These are phyloP conservation scores for Andricus quercusramuli DNA, from an alignment of 2,888 invertebrate genomes.

Conservation along the genomic window DNA sequence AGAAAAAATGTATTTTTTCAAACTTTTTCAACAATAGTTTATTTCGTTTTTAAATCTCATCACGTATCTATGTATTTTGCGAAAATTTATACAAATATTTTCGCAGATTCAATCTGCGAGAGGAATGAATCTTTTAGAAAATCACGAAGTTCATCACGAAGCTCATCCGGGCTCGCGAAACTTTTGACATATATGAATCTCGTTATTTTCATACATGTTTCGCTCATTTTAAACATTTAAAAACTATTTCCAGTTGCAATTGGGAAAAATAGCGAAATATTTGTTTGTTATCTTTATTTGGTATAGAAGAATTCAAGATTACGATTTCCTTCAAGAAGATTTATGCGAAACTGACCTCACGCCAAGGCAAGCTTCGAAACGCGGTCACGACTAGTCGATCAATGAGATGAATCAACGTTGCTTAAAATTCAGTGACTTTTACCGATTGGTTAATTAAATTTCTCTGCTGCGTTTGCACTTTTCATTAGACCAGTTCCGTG, in stretches of 20 bases:
- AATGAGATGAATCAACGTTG: conserved; percentile 20
- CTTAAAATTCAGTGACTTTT: conserved; percentile 33
- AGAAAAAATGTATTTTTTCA: too few species aligned
- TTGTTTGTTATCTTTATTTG: background rate
- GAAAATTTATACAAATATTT: too few species aligned
- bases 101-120: background rate
- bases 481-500: conserved; percentile 11
- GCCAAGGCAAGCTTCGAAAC: conserved; percentile 53
- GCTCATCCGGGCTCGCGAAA: background rate
- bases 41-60: too few species aligned
- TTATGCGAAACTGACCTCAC: conserved; percentile 49
- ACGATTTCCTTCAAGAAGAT: conserved; percentile 27
- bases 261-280: background rate
- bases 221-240: too few species aligned
- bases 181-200: background rate
- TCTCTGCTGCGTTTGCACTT: conserved; percentile 2
- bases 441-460: conserved; percentile 26
- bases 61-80: too few species aligned
- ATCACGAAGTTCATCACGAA: background rate
- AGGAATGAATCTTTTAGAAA: conserved; percentile 14
- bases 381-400: conserved; percentile 56
- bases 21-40: too few species aligned
- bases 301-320: conserved; percentile 1
- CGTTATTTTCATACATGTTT: background rate
- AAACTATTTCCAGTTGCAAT: background rate